A percentile compares a stretch with the other conserved stretches of the same genome.
Conservation (phyloP, 1,140 invertebrate genomes). For the Bombyx mori region DNA sequence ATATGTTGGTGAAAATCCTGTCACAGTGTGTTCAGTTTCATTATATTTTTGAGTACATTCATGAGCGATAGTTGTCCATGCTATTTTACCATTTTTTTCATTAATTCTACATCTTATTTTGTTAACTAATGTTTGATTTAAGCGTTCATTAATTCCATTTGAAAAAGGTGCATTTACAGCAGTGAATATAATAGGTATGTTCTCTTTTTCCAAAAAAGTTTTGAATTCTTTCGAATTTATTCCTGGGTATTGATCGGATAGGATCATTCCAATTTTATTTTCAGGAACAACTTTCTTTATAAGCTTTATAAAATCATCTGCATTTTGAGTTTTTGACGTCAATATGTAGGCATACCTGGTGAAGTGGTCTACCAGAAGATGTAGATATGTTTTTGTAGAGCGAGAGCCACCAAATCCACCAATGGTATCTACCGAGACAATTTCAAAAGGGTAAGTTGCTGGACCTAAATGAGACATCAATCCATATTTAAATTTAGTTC, state of each 20-base stretch:
- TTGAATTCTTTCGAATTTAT: constrained; percentile 11
- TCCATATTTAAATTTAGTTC: background rate
- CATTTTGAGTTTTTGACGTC: constrained; percentile 8
- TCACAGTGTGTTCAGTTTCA: constrained; percentile 1
- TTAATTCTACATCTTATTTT: constrained; percentile 3
- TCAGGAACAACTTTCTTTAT: background rate
- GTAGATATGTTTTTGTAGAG: constrained; percentile 4
- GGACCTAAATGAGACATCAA: constrained; percentile 1
- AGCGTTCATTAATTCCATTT: background rate
- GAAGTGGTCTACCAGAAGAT: constrained; percentile 2
- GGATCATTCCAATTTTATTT: constrained; percentile 8
- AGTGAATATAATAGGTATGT: constrained; percentile 1
- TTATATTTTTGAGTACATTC: constrained; percentile 1
- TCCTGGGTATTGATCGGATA: constrained; percentile 9
- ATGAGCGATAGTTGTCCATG: constrained; percentile 1
- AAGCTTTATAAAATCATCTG: constrained; percentile 7
- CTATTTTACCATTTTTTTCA: background rate
- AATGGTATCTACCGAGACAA: constrained; percentile 1
- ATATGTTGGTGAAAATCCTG: background rate
- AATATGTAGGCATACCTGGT: constrained; percentile 5
- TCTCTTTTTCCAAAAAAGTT: background rate
- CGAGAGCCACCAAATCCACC: background rate
- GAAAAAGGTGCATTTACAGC: constrained; percentile 7
- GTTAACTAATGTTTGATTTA: constrained; percentile 1
- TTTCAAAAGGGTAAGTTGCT: constrained; percentile 1